A percentile compares a stretch with the other conserved stretches of the same genome.
phyloP scores from a whole-genome alignment of 2,888 invertebrate genomes.

The Brachyopa scutellaris region DNA sequence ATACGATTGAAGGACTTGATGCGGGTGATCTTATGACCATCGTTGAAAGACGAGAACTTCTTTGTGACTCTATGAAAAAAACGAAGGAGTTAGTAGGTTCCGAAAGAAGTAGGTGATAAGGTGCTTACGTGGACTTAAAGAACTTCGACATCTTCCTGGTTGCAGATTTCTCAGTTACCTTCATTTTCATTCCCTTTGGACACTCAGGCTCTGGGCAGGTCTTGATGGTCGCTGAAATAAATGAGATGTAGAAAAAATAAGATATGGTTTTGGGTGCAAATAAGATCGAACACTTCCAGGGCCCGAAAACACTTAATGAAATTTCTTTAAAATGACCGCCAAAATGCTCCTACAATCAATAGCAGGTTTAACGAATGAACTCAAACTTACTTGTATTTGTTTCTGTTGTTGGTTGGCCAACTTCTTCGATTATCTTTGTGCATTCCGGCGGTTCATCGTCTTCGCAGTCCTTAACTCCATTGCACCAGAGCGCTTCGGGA shows the following conservation, averaged over 20 bases:
- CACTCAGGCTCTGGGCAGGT: slow-evolving; percentile 82
- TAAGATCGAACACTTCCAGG: no score
- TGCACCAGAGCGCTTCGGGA: slow-evolving; percentile 88
- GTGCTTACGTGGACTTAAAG: slow-evolving; percentile 79
- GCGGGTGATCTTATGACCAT: slow-evolving; percentile 77
- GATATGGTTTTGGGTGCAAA: no score
- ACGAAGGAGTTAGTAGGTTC: not conserved
- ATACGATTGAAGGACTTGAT: slow-evolving; percentile 77
- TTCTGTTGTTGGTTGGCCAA: slow-evolving; percentile 68
- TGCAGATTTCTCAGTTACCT: slow-evolving; percentile 80
- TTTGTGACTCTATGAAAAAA: slow-evolving; percentile 74
- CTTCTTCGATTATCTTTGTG: slow-evolving; percentile 59
- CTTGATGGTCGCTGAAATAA: slow-evolving; percentile 74
- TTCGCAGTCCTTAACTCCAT: slow-evolving; percentile 90
- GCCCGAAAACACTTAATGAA: no score
- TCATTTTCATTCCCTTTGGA: slow-evolving; percentile 82
- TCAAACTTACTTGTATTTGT: slow-evolving; percentile 52
- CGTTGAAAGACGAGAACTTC: slow-evolving; percentile 76
- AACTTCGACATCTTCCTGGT: slow-evolving; percentile 82
- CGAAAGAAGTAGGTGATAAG: not conserved
- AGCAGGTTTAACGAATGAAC: not conserved
- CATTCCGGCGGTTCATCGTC: slow-evolving; percentile 90
- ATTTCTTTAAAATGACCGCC: no score
- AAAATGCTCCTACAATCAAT: no score
- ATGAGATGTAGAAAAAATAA: not conserved